Evolutionary conservation across 2,888 invertebrate genomes (phyloP).

Genomic region (Caenorhabditis wallacei): DNA sequence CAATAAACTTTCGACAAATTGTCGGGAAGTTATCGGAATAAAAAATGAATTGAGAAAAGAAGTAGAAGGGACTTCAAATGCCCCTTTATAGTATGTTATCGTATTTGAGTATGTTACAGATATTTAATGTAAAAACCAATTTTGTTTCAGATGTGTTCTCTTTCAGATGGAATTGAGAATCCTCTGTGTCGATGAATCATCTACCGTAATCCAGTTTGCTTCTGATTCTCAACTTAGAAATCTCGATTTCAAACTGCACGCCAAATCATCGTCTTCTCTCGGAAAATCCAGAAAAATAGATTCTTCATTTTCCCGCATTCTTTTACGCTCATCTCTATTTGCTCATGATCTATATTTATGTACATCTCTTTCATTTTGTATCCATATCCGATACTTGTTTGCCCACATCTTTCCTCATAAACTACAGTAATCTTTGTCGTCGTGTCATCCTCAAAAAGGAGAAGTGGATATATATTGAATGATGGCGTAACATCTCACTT

Average conservation of each 20-base stretch:
- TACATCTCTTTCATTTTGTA: slow-evolving; percentile 44
- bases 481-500: slow-evolving; percentile 46
- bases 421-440: slow-evolving; percentile 31
- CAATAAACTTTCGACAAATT: slow-evolving; percentile 10
- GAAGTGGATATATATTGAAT: slow-evolving; percentile 39
- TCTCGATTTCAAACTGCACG: neutral
- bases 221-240: slow-evolving; percentile 2
- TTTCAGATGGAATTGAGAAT: neutral
- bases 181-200: neutral
- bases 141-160: neutral
- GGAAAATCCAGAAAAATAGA: slow-evolving; percentile 23
- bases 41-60: neutral
- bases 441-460: slow-evolving; percentile 28
- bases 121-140: too few species aligned
- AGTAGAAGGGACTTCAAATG: neutral
- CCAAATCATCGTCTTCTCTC: slow-evolving; percentile 22
- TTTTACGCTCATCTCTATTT: slow-evolving; percentile 22
- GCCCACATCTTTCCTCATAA: slow-evolving; percentile 26
- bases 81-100: too few species aligned
- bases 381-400: slow-evolving; percentile 43
- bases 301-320: slow-evolving; percentile 53
- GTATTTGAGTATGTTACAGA: too few species aligned
- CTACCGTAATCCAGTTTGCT: slow-evolving; percentile 10
- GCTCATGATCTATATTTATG: slow-evolving; percentile 50
- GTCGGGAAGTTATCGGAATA: slow-evolving; percentile 20